Evolutionary conservation across 30 jellyfish, hydroid and myxozoan genomes (phyloP).

Genomic region (Cassiopea andromeda): DNA sequence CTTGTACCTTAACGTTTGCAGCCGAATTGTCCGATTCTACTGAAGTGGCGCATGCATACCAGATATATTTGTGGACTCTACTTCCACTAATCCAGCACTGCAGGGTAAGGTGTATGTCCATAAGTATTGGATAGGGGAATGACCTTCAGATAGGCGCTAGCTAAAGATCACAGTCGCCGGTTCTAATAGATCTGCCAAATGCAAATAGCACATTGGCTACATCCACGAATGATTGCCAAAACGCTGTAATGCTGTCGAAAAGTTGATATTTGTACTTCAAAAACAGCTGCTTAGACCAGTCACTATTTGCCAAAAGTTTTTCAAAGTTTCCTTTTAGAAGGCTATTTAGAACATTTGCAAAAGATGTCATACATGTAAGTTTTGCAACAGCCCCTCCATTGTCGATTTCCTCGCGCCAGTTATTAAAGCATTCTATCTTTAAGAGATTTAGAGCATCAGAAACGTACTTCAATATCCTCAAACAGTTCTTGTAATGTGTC

Average conservation of each 20-base stretch:
- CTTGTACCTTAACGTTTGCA: too few relatives aligned
- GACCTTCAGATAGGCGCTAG: too few relatives aligned
- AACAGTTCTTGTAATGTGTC: slow-evolving; percentile 56
- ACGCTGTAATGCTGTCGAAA: slow-evolving; percentile 18
- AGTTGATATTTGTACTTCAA: slow-evolving; percentile 41
- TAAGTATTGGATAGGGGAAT: too few relatives aligned
- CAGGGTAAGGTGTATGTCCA: too few relatives aligned
- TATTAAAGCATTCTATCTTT: slow-evolving; percentile 39
- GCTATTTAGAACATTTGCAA: slow-evolving; percentile 10
- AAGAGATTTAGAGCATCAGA: slow-evolving; percentile 58
- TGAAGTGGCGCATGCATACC: too few relatives aligned
- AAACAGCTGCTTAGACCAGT: slow-evolving; percentile 4
- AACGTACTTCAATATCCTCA: slow-evolving; percentile 13
- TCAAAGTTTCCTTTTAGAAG: slow-evolving; percentile 20
- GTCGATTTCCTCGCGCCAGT: slow-evolving; percentile 38
- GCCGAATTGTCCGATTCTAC: too few relatives aligned
- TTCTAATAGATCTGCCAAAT: slow-evolving; percentile 39
- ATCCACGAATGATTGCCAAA: slow-evolving; percentile 64
- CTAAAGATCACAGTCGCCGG: slow-evolving; percentile 63
- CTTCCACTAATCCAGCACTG: too few relatives aligned
- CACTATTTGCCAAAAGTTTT: slow-evolving; percentile 19
- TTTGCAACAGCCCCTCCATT: background rate
- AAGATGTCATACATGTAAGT: slow-evolving; percentile 24
- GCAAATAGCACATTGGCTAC: slow-evolving; percentile 46
- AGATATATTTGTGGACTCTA: too few relatives aligned